Conservation (phyloP, 2,797 vertebrate genomes). For the Chromis chromis region DNA sequence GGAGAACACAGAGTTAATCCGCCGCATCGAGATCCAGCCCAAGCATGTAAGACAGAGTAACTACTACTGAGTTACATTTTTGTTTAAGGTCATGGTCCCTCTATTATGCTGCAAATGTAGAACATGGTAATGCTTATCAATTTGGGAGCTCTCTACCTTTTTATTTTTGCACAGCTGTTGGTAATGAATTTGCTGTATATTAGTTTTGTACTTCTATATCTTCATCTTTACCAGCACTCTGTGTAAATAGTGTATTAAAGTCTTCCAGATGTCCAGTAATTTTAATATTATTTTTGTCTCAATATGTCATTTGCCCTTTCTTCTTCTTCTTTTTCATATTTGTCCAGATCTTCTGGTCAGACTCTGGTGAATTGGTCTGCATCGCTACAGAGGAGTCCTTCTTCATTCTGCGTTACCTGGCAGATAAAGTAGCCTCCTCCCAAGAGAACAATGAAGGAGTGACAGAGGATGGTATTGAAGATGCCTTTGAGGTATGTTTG, state of each 20-base stretch:
- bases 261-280: neutral
- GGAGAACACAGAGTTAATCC: conserved; percentile 97
- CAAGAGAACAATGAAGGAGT: conserved; percentile 97
- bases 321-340: conserved; percentile 5
- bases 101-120: neutral
- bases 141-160: neutral
- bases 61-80: neutral
- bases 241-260: neutral
- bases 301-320: neutral
- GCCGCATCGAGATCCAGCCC: conserved; percentile 98
- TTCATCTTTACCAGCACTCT: neutral
- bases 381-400: conserved; percentile 99
- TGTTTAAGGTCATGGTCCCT: neutral
- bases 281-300: neutral
- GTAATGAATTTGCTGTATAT: neutral
- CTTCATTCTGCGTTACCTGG: conserved; percentile 96
- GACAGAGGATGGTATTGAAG: conserved; percentile 98
- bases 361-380: conserved; percentile 97
- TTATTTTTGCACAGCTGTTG: neutral
- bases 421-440: conserved; percentile 95
- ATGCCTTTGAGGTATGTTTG: conserved; percentile 93
- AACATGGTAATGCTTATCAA: too few relatives aligned
- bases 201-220: neutral
- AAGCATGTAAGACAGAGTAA: conserved; percentile 88
- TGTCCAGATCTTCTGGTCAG: conserved; percentile 97